Evolutionary conservation across 92 coral and sea anemone species (phyloP), one percentile per base, ranked within the genome.

Genomic region (Porites evermanni): DNA sequence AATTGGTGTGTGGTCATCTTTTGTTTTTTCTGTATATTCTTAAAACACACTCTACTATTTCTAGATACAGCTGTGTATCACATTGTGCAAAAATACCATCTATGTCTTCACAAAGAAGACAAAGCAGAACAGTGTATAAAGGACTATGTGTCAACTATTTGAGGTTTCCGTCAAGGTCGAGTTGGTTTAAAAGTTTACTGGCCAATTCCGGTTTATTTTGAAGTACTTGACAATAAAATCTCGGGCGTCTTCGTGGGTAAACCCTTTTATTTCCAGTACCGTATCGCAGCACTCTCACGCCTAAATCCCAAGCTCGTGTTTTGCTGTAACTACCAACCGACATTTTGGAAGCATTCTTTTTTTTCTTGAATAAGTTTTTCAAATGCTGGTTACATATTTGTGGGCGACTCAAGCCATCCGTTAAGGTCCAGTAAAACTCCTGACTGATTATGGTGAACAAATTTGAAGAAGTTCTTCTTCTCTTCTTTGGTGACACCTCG

Each of bases 171-270:
- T 18, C 77, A 12, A 64, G 13, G 53, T 8, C 3, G 9, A 79
- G 7, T 66, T 63, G 18, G 8, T 20, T 10, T 6, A 23, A 26
- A 17, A 87, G 44, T 5, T 7, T 44, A 6, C 12, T 8, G 18
- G 76, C 80, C 53, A 60, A 19, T 9, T 63, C 44, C 9, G 9
- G 19, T 6, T 72, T 3, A 17, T 16, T 29, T 53, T 21, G 14
- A 87, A 87, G 90, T 80, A 87, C 70, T 72, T 87, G 26, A 20
- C 44, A 66, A 87, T 53, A n/a, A 79, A 87, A 18, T 80, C 75
- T 64, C 9, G 68, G 8, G 77, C 76, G 53, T 87, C 80, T 10
- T 23, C 60, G 18, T n/a, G 18, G 51, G 90, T 51, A 16, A 79
- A 87, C 13, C 90, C 90, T 14, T 75, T 64, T 1, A 87, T 72